Percentiles rank a stretch among this genome's conserved stretches.
phyloP scores from a whole-genome alignment of 2,888 invertebrate species.

The Isotomurus palustris region DNA sequence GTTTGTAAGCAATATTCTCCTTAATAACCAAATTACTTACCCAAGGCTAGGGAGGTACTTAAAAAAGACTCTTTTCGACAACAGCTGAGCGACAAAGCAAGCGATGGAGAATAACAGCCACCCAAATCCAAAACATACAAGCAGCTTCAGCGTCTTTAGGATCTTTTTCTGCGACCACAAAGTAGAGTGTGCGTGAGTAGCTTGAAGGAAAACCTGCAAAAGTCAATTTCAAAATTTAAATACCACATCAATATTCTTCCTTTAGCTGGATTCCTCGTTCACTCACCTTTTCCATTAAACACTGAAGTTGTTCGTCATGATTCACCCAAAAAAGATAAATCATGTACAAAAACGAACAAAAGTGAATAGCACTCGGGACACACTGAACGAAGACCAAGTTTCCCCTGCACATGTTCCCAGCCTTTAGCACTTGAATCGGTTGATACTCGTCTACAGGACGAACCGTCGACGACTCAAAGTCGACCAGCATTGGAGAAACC shows the following conservation, averaged over 20 bases:
- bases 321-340: conserved; percentile 68
- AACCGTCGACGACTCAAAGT: no score
- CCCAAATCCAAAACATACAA: conserved; percentile 63
- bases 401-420: conserved; percentile 59
- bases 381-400: conserved; percentile 67
- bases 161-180: conserved; percentile 64
- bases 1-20: no score
- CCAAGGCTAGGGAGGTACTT: no score
- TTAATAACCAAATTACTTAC: no score
- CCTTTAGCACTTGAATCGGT: conserved; percentile 4
- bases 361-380: conserved; percentile 67
- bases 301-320: conserved; percentile 76
- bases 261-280: no score
- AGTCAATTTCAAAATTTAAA: background rate
- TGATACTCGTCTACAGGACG: no score
- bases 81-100: conserved; percentile 58
- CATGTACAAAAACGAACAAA: conserved; percentile 67
- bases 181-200: conserved; percentile 64
- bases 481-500: no score
- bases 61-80: no score
- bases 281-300: conserved; percentile 74
- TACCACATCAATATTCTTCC: background rate
- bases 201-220: conserved; percentile 65
- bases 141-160: conserved; percentile 67
- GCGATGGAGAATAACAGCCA: conserved; percentile 67